phyloP scores from a whole-genome alignment of 2,797 vertebrate species.

The Tenualosa thibaudeaui region DNA sequence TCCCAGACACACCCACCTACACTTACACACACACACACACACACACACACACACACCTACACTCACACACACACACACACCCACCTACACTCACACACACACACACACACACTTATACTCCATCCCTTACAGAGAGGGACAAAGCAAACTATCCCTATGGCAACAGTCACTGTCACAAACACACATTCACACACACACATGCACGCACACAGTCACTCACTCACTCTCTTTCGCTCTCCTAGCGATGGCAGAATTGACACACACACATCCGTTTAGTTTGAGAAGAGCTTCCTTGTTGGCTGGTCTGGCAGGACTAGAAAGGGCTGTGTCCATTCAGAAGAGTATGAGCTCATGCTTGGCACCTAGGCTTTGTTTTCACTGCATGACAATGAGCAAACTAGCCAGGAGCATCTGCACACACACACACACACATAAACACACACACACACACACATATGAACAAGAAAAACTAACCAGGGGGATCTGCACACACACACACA shows the following conservation, averaged over 20 bases:
- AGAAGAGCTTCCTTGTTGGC: constrained; percentile 2
- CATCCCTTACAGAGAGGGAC: background rate
- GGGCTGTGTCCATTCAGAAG: constrained; percentile 6
- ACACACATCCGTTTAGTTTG: background rate
- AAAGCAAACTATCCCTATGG: background rate
- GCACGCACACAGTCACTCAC: background rate
- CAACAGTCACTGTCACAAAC: background rate
- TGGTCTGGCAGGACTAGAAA: background rate
- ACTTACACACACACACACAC: no score
- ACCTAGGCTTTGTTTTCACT: background rate
- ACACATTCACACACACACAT: background rate
- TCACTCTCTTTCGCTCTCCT: constrained; percentile 7
- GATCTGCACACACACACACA: background rate
- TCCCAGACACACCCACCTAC: constrained; percentile 11
- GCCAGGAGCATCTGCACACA: background rate
- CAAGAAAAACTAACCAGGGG: background rate
- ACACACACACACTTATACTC: constrained; percentile 22
- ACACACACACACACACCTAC: background rate
- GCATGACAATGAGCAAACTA: constrained; percentile 18
- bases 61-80: constrained; percentile 22
- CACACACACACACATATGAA: background rate
- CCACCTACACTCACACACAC: background rate
- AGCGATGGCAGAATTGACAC: background rate
- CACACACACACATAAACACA: constrained; percentile 5
- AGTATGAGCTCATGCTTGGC: constrained; percentile 6